phyloP scores from a whole-genome alignment of 2,797 vertebrate genomes.

The Iguana delicatissima region DNA sequence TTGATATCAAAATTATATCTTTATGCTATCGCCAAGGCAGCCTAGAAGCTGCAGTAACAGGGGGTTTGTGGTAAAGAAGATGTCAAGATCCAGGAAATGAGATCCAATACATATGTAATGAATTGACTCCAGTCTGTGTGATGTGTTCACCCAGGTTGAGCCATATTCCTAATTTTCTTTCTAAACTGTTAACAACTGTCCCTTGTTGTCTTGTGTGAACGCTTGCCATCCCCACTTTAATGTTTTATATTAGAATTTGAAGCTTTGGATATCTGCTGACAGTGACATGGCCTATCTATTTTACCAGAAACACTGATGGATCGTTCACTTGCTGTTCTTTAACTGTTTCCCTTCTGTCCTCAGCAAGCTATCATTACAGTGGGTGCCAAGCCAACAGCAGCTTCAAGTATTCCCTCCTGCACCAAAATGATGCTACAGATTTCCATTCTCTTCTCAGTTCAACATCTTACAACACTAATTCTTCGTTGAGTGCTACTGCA shows the following conservation, averaged over 20 bases:
- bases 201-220: not conserved
- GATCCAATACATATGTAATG: not conserved
- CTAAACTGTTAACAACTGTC: not conserved
- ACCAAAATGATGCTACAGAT: not conserved
- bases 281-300: not conserved
- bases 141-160: not conserved
- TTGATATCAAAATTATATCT: too few relatives aligned
- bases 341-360: not conserved
- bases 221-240: not conserved
- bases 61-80: too few relatives aligned
- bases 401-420: not conserved
- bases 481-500: not conserved
- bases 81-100: not conserved
- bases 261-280: not conserved
- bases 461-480: not conserved
- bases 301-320: not conserved
- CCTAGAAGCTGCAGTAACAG: too few relatives aligned
- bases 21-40: too few relatives aligned
- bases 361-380: not conserved
- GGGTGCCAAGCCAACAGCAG: not conserved
- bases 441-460: too few relatives aligned
- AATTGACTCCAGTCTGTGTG: not conserved
- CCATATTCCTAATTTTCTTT: not conserved
- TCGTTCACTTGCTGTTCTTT: not conserved
- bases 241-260: not conserved